Conservation (phyloP, 2,888 invertebrate species). For the Spicauda simplicius region DNA sequence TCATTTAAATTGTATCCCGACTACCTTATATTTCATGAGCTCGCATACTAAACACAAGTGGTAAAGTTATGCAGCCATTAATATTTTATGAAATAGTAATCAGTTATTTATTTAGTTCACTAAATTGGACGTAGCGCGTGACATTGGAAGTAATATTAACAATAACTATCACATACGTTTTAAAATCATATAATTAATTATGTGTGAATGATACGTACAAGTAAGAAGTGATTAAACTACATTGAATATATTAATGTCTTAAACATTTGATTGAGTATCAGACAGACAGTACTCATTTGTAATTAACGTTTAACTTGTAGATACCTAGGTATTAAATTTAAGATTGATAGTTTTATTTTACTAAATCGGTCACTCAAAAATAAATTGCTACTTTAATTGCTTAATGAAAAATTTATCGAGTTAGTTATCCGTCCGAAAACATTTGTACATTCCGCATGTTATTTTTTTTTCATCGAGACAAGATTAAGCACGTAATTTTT, state of each 20-base stretch:
- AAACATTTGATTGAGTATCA: not conserved
- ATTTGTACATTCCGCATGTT: no score
- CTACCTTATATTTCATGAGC: conserved; percentile 24
- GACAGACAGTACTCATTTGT: not conserved
- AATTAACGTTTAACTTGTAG: not conserved
- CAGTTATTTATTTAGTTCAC: not conserved
- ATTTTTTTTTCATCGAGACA: no score
- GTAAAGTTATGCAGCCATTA: conserved; percentile 23
- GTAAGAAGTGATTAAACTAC: not conserved
- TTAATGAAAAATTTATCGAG: no score
- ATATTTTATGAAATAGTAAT: conserved; percentile 27
- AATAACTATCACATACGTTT: not conserved
- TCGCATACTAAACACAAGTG: conserved; percentile 21
- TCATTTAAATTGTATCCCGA: conserved; percentile 25
- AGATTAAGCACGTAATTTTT: no score
- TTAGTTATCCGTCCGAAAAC: no score
- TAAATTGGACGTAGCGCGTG: not conserved
- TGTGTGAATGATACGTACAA: conserved; percentile 8
- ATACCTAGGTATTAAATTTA: not conserved
- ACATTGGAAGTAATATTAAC: not conserved
- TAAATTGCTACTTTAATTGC: no score
- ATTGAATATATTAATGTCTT: not conserved
- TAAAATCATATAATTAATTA: conserved; percentile 20
- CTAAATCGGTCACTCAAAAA: no score
- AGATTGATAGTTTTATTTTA: no score